Evolutionary conservation across 1,140 invertebrate genomes (phyloP).

Genomic region (Drosophila sp.): DNA sequence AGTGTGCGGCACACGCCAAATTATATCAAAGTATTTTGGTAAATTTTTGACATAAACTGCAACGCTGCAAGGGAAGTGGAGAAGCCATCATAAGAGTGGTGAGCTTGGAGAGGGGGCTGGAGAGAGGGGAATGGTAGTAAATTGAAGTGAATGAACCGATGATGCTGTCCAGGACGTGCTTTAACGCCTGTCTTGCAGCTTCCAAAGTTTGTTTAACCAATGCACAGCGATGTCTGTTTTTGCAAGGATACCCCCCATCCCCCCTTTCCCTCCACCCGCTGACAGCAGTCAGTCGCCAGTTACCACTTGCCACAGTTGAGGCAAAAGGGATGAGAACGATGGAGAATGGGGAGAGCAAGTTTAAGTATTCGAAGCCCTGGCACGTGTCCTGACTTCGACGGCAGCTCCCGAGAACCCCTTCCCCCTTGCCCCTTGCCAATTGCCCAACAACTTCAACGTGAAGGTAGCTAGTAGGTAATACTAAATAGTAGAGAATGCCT

Average conservation of each 20-base stretch:
- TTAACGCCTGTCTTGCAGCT: conserved; percentile 64
- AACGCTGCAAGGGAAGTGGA: neutral
- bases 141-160: conserved; percentile 50
- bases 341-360: conserved; percentile 6
- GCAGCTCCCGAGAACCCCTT: neutral
- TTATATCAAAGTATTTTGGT: conserved; percentile 58
- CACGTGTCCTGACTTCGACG: conserved; percentile 21
- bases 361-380: conserved; percentile 20
- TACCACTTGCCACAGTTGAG: conserved; percentile 11
- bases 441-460: neutral
- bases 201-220: conserved; percentile 60
- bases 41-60: conserved; percentile 65
- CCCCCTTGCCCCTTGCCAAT: neutral
- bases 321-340: neutral
- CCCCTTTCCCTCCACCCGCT: neutral
- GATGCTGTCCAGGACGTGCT: conserved; percentile 50
- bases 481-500: neutral
- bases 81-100: neutral
- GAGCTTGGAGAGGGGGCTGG: neutral
- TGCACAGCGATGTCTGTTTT: conserved; percentile 53
- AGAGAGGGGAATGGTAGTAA: neutral
- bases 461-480: neutral
- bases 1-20: conserved; percentile 56
- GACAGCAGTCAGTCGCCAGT: conserved; percentile 26
- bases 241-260: conserved; percentile 1